These are phyloP conservation scores for Danio choprae DNA, from an alignment of 2,797 vertebrate genomes.

Conservation along the genomic window DNA sequence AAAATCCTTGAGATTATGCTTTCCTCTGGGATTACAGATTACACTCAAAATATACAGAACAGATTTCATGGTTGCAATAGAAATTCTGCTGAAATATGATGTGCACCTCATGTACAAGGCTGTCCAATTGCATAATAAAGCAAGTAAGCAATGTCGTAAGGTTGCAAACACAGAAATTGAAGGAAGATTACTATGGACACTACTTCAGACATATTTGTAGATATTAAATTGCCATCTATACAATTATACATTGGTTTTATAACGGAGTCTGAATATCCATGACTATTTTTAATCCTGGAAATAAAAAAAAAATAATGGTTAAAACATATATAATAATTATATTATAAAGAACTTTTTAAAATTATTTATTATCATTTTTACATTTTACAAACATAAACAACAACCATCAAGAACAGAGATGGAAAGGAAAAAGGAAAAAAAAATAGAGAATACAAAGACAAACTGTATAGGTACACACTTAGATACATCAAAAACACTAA, in stretches of 20 bases:
- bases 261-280: background rate
- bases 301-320: no score
- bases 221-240: background rate
- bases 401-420: no score
- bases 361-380: no score
- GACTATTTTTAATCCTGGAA: background rate
- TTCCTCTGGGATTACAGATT: slow-evolving; percentile 71
- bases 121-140: slow-evolving; percentile 1
- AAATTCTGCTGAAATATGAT: slow-evolving; percentile 45
- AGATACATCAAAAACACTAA: no score
- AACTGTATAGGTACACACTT: no score
- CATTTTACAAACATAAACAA: no score
- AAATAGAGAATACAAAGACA: no score
- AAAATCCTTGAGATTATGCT: slow-evolving; percentile 75
- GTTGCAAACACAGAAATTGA: background rate
- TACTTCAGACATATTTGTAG: background rate
- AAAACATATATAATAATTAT: no score
- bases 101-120: background rate
- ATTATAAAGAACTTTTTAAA: no score
- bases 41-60: slow-evolving; percentile 65
- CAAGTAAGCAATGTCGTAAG: background rate
- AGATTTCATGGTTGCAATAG: slow-evolving; percentile 61
- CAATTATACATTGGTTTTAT: no score
- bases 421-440: no score
- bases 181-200: no score